These are phyloP conservation scores for Dasypolia templi DNA, from an alignment of 2,888 invertebrate genomes.

Conservation along the genomic window DNA sequence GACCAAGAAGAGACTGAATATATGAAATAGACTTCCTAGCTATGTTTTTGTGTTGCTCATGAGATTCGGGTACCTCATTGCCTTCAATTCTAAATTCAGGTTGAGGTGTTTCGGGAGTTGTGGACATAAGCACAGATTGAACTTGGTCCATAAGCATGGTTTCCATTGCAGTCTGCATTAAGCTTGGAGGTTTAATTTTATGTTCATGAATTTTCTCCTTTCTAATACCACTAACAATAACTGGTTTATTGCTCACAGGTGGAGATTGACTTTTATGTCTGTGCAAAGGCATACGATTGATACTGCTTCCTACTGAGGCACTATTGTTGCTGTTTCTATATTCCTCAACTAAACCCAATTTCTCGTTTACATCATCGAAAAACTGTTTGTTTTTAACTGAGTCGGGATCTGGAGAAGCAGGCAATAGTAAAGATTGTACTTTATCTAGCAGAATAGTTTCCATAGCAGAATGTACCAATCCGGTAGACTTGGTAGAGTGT, in stretches of 20 bases:
- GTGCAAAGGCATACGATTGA: slow-evolving; percentile 50
- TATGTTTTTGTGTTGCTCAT: slow-evolving; percentile 38
- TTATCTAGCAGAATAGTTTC: slow-evolving; percentile 90
- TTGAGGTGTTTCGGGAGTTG: slow-evolving; percentile 56
- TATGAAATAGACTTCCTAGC: slow-evolving; percentile 50
- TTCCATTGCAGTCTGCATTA: slow-evolving; percentile 86
- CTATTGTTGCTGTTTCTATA: slow-evolving; percentile 64
- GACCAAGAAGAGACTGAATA: slow-evolving; percentile 58
- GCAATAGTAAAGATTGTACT: slow-evolving; percentile 85
- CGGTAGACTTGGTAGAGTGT: slow-evolving; percentile 78
- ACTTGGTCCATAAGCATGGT: slow-evolving; percentile 88
- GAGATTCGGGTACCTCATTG: slow-evolving; percentile 19
- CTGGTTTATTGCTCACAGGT: slow-evolving; percentile 57
- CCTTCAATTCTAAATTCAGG: slow-evolving; percentile 50
- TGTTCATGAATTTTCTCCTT: slow-evolving; percentile 42
- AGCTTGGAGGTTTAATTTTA: slow-evolving; percentile 52
- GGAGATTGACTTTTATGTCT: slow-evolving; percentile 47
- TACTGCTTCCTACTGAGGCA: slow-evolving; percentile 54
- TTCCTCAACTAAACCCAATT: slow-evolving; percentile 82
- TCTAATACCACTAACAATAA: slow-evolving; percentile 55
- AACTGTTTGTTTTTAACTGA: slow-evolving; percentile 78
- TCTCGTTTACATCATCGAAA: slow-evolving; percentile 84
- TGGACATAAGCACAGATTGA: slow-evolving; percentile 69
- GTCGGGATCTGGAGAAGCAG: slow-evolving; percentile 80
- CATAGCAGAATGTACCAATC: slow-evolving; percentile 89